phyloP scores from a whole-genome alignment of 2,113 vertebrate genomes.

The Edolisoma coerulescens region DNA sequence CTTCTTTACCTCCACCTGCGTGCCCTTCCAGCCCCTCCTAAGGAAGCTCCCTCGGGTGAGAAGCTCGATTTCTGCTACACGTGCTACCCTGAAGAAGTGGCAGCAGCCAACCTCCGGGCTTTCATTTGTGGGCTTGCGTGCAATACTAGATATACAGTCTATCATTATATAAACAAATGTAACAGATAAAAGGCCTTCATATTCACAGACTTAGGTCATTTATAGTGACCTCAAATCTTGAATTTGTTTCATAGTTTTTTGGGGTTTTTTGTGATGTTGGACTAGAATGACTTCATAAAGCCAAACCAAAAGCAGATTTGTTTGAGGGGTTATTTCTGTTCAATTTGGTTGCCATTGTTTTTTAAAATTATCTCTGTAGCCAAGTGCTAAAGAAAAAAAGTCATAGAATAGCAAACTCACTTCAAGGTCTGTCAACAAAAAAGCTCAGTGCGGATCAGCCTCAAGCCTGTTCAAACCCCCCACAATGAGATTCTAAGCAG shows the following conservation, averaged over 20 bases:
- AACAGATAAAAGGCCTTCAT: neutral
- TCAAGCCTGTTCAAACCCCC: neutral
- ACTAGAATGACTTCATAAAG: neutral
- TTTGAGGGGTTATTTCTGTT: neutral
- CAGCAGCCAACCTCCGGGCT: no score
- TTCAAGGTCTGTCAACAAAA: neutral
- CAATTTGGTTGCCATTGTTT: neutral
- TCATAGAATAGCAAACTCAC: neutral
- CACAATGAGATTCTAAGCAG: neutral
- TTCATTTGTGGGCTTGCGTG: no score
- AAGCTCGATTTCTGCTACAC: no score
- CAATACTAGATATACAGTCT: neutral
- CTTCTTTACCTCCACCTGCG: no score
- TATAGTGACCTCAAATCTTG: neutral
- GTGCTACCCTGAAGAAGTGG: no score
- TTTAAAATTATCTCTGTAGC: neutral
- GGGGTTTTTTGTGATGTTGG: neutral
- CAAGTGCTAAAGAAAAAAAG: neutral
- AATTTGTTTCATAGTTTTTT: neutral
- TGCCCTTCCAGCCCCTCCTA: no score
- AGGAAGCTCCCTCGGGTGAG: no score
- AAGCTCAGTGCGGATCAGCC: neutral
- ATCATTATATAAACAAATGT: neutral
- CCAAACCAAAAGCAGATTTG: neutral
- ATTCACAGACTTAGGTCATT: neutral